These are phyloP conservation scores for Calonectris borealis DNA, from an alignment of 2,113 vertebrate species.

Conservation along the genomic window DNA sequence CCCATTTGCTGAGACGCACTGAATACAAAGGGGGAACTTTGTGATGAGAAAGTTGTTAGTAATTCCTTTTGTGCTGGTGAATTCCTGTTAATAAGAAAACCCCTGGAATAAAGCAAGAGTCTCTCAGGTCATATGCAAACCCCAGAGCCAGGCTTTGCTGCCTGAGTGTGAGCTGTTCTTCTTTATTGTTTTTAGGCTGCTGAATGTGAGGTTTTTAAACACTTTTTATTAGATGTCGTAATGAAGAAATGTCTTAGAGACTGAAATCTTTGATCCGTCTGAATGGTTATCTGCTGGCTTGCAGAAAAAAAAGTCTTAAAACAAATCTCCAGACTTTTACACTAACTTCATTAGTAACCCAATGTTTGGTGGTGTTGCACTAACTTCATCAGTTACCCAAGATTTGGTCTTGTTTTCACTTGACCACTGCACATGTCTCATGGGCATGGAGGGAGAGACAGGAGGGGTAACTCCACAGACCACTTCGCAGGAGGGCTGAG, in stretches of 20 bases:
- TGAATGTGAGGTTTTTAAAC: not conserved
- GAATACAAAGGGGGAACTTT: constrained; percentile 4
- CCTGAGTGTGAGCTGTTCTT: not conserved
- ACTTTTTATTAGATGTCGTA: not conserved
- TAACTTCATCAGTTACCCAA: not conserved
- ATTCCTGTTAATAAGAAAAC: constrained; percentile 2
- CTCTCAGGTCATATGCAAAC: not conserved
- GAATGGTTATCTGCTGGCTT: not conserved
- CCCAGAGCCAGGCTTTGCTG: not conserved
- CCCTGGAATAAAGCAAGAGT: not conserved
- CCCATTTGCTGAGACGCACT: not conserved
- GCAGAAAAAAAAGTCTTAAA: not conserved
- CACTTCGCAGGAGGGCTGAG: not conserved
- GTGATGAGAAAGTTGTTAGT: constrained; percentile 13
- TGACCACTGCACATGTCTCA: not conserved
- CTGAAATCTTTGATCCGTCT: not conserved
- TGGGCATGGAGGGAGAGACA: not conserved
- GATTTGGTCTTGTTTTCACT: not conserved
- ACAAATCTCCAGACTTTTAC: not conserved
- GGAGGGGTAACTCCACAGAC: not conserved
- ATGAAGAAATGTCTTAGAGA: not conserved
- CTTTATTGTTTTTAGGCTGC: not conserved
- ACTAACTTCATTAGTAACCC: not conserved
- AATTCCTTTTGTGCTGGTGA: constrained; percentile 7
- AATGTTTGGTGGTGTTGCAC: not conserved